phyloP scores from a whole-genome alignment of 2,888 invertebrate species.

The Cosmia trapezina region DNA sequence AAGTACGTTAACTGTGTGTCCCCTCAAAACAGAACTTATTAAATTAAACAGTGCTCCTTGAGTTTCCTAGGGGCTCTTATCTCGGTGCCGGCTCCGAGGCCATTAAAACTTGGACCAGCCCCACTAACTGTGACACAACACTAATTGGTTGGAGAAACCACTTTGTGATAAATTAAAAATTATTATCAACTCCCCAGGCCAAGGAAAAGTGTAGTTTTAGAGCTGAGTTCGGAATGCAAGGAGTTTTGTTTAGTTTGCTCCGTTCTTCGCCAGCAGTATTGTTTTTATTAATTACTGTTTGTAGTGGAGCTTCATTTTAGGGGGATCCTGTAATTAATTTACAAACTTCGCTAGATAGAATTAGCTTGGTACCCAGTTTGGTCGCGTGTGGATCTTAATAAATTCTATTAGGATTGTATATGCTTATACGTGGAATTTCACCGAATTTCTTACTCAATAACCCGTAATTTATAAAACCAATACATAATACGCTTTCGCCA shows the following conservation, averaged over 20 bases:
- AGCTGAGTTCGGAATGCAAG: constrained; percentile 44
- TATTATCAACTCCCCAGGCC: constrained; percentile 63
- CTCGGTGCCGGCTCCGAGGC: constrained; percentile 69
- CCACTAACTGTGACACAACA: constrained; percentile 73
- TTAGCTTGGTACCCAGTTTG: constrained; percentile 18
- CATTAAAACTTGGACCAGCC: constrained; percentile 78
- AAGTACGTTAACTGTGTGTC: constrained; percentile 56
- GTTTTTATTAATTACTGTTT: constrained; percentile 51
- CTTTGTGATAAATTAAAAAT: constrained; percentile 74
- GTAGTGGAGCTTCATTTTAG: constrained; percentile 23
- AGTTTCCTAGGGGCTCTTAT: constrained; percentile 75
- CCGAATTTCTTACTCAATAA: neutral
- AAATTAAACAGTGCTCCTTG: constrained; percentile 75
- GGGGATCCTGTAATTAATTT: constrained; percentile 39
- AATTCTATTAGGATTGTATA: neutral
- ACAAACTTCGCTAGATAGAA: constrained; percentile 12
- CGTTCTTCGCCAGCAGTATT: constrained; percentile 21
- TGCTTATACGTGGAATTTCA: neutral
- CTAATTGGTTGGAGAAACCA: constrained; percentile 78
- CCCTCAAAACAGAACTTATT: constrained; percentile 73
- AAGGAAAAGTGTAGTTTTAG: constrained; percentile 59
- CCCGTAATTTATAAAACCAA: neutral
- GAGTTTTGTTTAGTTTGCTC: constrained; percentile 55
- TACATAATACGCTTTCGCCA: neutral
- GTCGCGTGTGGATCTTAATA: neutral